Evolutionary conservation across 2,797 vertebrate species (phyloP).

Genomic region (Sebastes minor): DNA sequence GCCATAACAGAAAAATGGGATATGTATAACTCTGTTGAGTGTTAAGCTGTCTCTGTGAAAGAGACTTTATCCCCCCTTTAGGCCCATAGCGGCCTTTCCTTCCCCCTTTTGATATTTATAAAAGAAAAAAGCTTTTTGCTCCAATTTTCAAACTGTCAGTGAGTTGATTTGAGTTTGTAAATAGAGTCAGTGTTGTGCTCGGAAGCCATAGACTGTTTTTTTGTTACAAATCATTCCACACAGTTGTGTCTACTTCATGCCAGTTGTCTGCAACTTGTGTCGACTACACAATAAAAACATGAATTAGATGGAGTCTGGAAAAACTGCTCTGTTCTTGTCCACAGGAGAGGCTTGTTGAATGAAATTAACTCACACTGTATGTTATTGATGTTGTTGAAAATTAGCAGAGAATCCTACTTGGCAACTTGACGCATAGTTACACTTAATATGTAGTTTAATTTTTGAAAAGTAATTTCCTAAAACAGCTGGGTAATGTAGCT

Average conservation of each 20-base stretch:
- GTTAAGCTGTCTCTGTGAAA: conserved; percentile 84
- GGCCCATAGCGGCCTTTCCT: conserved; percentile 72
- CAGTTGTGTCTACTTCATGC: conserved; percentile 69
- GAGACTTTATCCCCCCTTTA: conserved; percentile 80
- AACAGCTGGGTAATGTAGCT: no score
- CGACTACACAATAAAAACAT: conserved; percentile 82
- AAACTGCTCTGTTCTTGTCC: conserved; percentile 15
- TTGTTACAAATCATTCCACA: conserved; percentile 79
- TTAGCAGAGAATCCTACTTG: neutral
- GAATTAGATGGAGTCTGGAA: conserved; percentile 64
- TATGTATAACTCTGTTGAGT: conserved; percentile 84
- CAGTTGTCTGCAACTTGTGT: conserved; percentile 71
- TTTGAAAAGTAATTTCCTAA: neutral
- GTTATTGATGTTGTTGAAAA: neutral
- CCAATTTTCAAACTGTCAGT: conserved; percentile 71
- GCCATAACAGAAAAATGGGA: conserved; percentile 79
- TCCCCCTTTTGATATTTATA: conserved; percentile 81
- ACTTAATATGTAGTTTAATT: neutral
- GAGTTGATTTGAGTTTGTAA: conserved; percentile 76
- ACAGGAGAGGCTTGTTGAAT: neutral
- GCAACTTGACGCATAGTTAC: neutral
- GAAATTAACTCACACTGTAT: neutral
- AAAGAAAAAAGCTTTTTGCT: conserved; percentile 75
- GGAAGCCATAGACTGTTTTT: conserved; percentile 82
- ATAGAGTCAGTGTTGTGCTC: conserved; percentile 76